Base-by-base conservation (phyloP, 2,888 invertebrate species). In the Phengaris alcon region DNA sequence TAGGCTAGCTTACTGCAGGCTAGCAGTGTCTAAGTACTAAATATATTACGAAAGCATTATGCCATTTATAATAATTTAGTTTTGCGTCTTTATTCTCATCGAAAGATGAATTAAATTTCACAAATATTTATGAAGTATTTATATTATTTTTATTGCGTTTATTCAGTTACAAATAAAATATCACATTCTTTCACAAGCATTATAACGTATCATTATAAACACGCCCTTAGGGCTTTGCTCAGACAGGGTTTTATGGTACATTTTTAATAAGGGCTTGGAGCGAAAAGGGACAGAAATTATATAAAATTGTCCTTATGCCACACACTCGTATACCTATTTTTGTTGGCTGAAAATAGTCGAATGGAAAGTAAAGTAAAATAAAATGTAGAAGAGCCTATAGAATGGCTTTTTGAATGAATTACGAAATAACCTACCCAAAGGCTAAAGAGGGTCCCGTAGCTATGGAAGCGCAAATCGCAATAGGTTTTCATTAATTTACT, bases 181-280 rank as follows among this genome's bases (percentile, higher is more conserved):
- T 72, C 35, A 54, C 35, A 54, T 72, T 72, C 10, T 52, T 35
- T 52, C 35, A 54, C 52, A 54, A 72, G 35, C 69, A 48, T 48
- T 48, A 69, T 35, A 52, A 35, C 54, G 13, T 72, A 72, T 69
- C 69, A 69, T 72, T 72, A 54, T 72, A 72, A 72, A 72, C 54
- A 15, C 35, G 72, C 13, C 72, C 72, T 54, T 22, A 72, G 51
- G 52, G 72, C 51, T 15, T 51, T 51, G 22, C 70, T 52, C 52
- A 22, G 72, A 54, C 48, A 74, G 57, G 69, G 54, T 48, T 55
- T 75, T 75, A 69, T 69, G 57, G 69, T 75, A 69, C 75, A 75
- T 75, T 75, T 75, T 75, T 75, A 75, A 75, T 75, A 75, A 75
- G 75, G 22, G 22, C n/a, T 72, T 52, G 54, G 52, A 35, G 35